Percentiles rank a stretch among this genome's conserved stretches.
Evolutionary conservation across 1,140 invertebrate species (phyloP).

Genomic region (Battus philenor): DNA sequence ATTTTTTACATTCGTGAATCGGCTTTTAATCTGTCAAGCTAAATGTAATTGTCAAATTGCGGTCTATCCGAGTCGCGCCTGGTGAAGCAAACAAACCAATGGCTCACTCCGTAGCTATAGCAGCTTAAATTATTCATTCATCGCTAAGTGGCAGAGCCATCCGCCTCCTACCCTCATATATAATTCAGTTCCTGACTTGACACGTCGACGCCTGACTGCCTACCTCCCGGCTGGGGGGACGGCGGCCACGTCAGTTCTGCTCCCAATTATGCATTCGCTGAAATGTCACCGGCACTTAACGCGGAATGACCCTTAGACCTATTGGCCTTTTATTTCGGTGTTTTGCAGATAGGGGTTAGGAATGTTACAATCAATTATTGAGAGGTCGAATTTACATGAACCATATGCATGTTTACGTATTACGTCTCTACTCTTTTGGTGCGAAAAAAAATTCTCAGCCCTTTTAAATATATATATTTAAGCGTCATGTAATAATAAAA

Average conservation of each 20-base stretch:
- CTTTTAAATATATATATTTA: too few species aligned
- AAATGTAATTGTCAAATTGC: too few species aligned
- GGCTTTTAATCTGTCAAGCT: too few species aligned
- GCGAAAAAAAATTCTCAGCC: too few species aligned
- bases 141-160: conserved; percentile 67
- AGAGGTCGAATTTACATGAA: conserved; percentile 24
- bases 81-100: conserved; percentile 35
- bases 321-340: conserved; percentile 65
- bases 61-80: neutral
- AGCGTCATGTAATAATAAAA: too few species aligned
- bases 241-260: conserved; percentile 46
- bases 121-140: conserved; percentile 61
- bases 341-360: conserved; percentile 51
- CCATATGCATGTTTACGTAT: too few species aligned
- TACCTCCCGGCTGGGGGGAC: conserved; percentile 23
- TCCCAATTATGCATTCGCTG: conserved; percentile 67
- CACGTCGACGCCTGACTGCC: conserved; percentile 58
- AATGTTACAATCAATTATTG: conserved; percentile 19
- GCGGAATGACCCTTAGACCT: conserved; percentile 66
- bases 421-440: too few species aligned
- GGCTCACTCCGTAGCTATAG: conserved; percentile 30
- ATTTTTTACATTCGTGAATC: neutral
- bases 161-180: conserved; percentile 54
- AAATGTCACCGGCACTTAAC: conserved; percentile 67
- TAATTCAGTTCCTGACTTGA: conserved; percentile 64